phyloP scores from a whole-genome alignment of 1,140 invertebrate genomes.

The Trachymyrmex septentrionalis region DNA sequence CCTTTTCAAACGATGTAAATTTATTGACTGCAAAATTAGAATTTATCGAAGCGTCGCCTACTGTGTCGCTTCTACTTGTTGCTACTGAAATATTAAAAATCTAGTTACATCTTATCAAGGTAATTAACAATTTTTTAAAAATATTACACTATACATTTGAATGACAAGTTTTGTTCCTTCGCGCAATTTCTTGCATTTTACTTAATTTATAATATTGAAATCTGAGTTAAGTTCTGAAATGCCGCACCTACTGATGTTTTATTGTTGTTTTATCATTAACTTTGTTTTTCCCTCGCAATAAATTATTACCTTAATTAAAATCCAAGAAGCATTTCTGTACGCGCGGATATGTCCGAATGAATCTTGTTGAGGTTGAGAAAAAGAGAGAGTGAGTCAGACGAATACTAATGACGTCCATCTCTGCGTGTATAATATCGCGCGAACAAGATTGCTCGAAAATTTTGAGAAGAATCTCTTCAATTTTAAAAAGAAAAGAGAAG shows the following conservation, averaged over 20 bases:
- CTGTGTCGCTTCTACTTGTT: slow-evolving; percentile 38
- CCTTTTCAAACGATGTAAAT: not conserved
- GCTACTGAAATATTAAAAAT: slow-evolving; percentile 16
- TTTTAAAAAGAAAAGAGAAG: not conserved
- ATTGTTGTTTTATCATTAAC: slow-evolving; percentile 24
- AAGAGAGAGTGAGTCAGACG: slow-evolving; percentile 13
- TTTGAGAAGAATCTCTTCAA: slow-evolving; percentile 35
- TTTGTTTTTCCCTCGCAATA: slow-evolving; percentile 39
- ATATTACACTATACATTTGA: not conserved
- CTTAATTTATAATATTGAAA: slow-evolving; percentile 23
- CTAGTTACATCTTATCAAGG: not conserved
- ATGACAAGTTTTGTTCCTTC: not conserved
- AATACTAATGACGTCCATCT: slow-evolving; percentile 49
- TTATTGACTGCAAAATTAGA: slow-evolving; percentile 22
- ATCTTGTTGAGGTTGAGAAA: slow-evolving; percentile 30
- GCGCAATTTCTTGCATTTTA: not conserved
- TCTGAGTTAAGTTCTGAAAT: not conserved
- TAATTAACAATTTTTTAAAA: slow-evolving; percentile 40
- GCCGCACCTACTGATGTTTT: not conserved
- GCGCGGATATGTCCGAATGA: slow-evolving; percentile 54
- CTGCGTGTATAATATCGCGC: slow-evolving; percentile 45
- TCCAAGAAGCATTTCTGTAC: slow-evolving; percentile 25
- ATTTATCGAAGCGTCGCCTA: not conserved
- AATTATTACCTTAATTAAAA: slow-evolving; percentile 68
- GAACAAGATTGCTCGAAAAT: slow-evolving; percentile 5